Evolutionary conservation across 2,888 invertebrate species (phyloP).

Genomic region (Hemistola chrysoprasaria): DNA sequence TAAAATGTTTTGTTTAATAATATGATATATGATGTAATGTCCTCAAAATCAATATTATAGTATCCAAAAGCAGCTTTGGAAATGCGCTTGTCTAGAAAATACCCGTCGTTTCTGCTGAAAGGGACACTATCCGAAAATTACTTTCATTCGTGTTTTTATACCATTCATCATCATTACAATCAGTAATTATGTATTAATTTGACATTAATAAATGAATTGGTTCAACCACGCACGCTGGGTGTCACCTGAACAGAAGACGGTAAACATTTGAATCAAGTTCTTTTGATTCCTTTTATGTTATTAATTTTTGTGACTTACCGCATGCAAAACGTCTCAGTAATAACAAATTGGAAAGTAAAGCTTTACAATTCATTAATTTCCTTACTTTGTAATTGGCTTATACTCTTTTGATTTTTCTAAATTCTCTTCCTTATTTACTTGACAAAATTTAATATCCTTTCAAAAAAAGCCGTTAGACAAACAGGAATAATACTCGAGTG

Average conservation of each 20-base stretch:
- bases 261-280: slow-evolving; percentile 67
- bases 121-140: slow-evolving; percentile 35
- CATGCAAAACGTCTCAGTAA: slow-evolving; percentile 57
- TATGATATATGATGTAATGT: no score
- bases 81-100: slow-evolving; percentile 18
- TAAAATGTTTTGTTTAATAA: no score
- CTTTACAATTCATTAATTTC: slow-evolving; percentile 57
- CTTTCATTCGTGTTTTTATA: slow-evolving; percentile 20
- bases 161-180: slow-evolving; percentile 14
- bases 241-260: slow-evolving; percentile 79
- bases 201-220: slow-evolving; percentile 63
- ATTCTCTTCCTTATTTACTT: slow-evolving; percentile 48
- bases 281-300: slow-evolving; percentile 54
- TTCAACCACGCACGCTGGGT: slow-evolving; percentile 69
- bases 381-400: slow-evolving; percentile 77
- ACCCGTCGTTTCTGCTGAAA: slow-evolving; percentile 38
- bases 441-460: no score
- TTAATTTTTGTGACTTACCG: slow-evolving; percentile 77
- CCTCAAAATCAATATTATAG: no score
- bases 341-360: slow-evolving; percentile 59
- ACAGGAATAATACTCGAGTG: no score
- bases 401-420: slow-evolving; percentile 60
- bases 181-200: slow-evolving; percentile 30
- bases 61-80: slow-evolving; percentile 13
- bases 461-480: no score